Evolutionary conservation across 2,113 vertebrate species (phyloP), one percentile per base, ranked within the genome.

Genomic region (Parus major): DNA sequence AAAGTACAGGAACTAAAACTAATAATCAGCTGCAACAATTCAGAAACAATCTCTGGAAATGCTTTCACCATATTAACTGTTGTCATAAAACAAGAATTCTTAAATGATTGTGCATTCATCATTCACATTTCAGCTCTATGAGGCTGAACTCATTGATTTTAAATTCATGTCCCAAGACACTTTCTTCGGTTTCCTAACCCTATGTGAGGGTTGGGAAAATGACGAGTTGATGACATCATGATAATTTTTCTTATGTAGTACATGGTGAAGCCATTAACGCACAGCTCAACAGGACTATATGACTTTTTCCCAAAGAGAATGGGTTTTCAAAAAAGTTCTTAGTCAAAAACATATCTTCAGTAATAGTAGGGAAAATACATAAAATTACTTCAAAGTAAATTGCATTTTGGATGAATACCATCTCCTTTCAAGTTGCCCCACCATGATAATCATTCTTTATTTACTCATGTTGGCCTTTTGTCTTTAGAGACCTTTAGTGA

Each of bases 401-500:
- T 96, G 77, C 66, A 90, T 98, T 98, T 97, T 95, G 76, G 95
- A 93, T 92, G 93, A 97, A 97, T 97, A 93, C 86, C 79, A 47
- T 91, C 96, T 97, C 73, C 82, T 97, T 97, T 97, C 88, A 91
- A 87, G 93, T 86, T 83, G 56, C 59, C 93, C 52, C 82, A 90
- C 82, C 76, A 36, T 65, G 82, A 81, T 82, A 90, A 97, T 97
- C 75, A 55, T 93, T 97, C 96, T 97, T 97, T 96, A 94, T 97
- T 96, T 97, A 94, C 88, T 80, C 53, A 24, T 89, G 71, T 90
- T 97, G 91, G 91, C 95, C 96, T 98, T 97, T 97, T 96, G 87
- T 97, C 92, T 97, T 97, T 82, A 88, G 93, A 96, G 96, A 97
- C 94, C 94, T 97, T 97, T 92, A 95, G 73, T 78, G 86, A 92